Evolutionary conservation across 2,113 vertebrate species (phyloP), one percentile per base, ranked within the genome.

Genomic region (Vidua macroura): DNA sequence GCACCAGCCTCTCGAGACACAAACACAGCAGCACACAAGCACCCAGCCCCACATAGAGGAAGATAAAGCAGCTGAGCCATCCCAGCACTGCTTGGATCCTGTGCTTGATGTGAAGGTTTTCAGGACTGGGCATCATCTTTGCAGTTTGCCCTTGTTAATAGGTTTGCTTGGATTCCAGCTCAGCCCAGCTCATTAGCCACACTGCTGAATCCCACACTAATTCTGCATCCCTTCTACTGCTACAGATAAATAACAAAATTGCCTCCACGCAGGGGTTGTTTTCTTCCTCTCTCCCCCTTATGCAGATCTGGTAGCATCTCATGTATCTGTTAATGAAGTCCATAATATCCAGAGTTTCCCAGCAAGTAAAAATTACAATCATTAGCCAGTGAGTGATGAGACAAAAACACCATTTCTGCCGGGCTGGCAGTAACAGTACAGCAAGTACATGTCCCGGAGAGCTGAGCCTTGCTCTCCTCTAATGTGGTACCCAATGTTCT

Each of bases 401-500:
- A 73, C 73, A 93, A 83, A 86, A 78, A 10, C 28, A 44, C 62
- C 88, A 62, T 48, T 63, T 90, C 70, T 68, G 56, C 80, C 4
- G 0, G 90, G 81, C 77, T 85, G 73, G 94, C 86, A 51, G 31
- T 60, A 83, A 74, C 70, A 74, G 95, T 4, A 93, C 75, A 15
- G 55, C 89, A n/a, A 85, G 94, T 53, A 52, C 77, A 30, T 9
- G 9, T 91, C 80, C 46, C 1, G 28, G 82, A 7, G 43, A 85
- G 52, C 16, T 2, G 8, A 93, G 72, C 75, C 48, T 16, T 11
- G 66, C 88, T 89, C 88, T 73, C 70, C 82, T 5, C 6, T 86
- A 30, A 51, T 18, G 7, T 13, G 79, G 95, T 60, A 97, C 96
- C 93, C 85, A 96, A 92, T 96, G 96, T 96, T 97, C 97, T 91